Evolutionary conservation across 2,113 vertebrate species (phyloP).

Genomic region (Nothocercus julius): DNA sequence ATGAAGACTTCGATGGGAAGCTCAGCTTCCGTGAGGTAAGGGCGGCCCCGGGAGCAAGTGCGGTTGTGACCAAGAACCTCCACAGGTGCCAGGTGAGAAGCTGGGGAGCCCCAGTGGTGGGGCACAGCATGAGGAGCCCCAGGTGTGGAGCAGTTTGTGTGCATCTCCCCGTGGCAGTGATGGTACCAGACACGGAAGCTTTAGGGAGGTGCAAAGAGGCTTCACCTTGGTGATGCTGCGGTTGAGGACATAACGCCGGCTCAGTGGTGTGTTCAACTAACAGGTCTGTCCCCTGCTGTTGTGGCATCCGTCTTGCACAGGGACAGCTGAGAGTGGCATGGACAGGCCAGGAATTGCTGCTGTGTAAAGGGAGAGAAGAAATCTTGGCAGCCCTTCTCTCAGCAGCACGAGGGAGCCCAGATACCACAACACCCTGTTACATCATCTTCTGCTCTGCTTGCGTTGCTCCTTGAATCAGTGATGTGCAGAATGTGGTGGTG

Average conservation of each 20-base stretch:
- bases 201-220: background rate
- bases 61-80: background rate
- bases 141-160: background rate
- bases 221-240: background rate
- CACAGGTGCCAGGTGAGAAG: background rate
- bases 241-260: background rate
- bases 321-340: background rate
- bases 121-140: background rate
- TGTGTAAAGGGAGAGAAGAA: background rate
- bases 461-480: background rate
- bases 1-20: slow-evolving; percentile 82
- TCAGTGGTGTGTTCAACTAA: background rate
- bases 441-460: background rate
- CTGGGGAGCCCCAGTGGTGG: background rate
- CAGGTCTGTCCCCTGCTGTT: background rate
- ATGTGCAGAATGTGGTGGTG: rapidly evolving
- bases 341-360: background rate
- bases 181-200: background rate
- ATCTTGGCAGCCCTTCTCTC: background rate
- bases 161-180: rapidly evolving
- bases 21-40: slow-evolving; percentile 82
- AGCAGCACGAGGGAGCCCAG: background rate
- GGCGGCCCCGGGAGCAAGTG: background rate
- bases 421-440: background rate
- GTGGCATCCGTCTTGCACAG: background rate